A percentile compares a stretch with the other conserved stretches of the same genome.
phyloP scores from a whole-genome alignment of 2,888 invertebrate species.

The Polyommatus icarus region DNA sequence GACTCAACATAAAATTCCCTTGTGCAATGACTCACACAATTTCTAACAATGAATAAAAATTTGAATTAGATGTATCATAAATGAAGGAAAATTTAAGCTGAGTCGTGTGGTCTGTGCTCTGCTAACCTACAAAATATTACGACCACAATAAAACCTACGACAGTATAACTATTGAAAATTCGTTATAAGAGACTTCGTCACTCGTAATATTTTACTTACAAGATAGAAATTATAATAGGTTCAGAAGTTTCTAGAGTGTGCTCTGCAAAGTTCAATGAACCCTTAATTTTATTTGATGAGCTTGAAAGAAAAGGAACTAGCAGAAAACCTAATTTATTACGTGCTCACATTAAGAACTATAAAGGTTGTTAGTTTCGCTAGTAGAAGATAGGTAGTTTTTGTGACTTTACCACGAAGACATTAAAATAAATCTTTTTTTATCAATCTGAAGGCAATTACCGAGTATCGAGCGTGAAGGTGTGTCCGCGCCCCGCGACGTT shows the following conservation, averaged over 20 bases:
- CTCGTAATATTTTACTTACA: background rate
- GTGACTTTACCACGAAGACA: background rate
- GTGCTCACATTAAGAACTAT: background rate
- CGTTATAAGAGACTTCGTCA: background rate
- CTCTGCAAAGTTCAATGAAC: too few relatives aligned
- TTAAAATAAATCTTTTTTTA: background rate
- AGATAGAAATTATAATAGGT: background rate
- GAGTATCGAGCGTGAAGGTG: constrained; percentile 3
- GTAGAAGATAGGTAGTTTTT: background rate
- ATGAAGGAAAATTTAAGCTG: background rate
- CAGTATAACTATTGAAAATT: background rate
- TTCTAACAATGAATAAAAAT: too few relatives aligned
- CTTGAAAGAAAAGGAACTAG: background rate
- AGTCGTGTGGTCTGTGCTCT: constrained; percentile 1
- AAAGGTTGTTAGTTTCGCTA: background rate
- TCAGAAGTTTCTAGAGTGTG: too few relatives aligned
- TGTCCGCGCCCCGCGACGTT: background rate
- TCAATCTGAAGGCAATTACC: background rate
- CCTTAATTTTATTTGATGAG: too few relatives aligned
- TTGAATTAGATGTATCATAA: background rate
- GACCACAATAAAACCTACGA: background rate
- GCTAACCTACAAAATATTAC: background rate
- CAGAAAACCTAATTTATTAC: background rate
- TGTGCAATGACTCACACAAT: too few relatives aligned
- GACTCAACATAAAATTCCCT: too few relatives aligned